Evolutionary conservation across 53 echinoderm and acorn worm genomes (phyloP).

Genomic region (Hippasteria phrygiana): DNA sequence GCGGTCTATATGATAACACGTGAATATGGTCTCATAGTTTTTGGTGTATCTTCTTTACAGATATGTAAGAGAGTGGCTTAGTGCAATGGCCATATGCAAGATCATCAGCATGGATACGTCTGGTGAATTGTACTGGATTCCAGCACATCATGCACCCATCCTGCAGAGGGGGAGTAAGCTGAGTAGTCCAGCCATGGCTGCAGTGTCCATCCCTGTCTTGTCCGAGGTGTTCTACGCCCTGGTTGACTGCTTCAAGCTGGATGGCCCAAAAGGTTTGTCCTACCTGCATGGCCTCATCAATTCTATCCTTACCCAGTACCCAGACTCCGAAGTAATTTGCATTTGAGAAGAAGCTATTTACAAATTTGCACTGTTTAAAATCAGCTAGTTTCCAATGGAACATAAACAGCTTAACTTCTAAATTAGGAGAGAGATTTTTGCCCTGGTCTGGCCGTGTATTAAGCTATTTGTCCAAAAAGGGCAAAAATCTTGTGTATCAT

Average conservation of each 20-base stretch:
- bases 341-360: neutral
- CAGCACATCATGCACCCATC: slow-evolving; percentile 7
- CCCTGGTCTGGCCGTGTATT: no score
- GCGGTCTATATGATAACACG: no score
- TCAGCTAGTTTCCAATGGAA: no score
- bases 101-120: slow-evolving; percentile 54
- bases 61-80: slow-evolving; percentile 62
- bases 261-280: slow-evolving; percentile 60
- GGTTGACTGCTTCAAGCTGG: slow-evolving; percentile 51
- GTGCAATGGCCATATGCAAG: slow-evolving; percentile 37
- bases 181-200: neutral
- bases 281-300: neutral
- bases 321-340: neutral
- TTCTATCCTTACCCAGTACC: neutral
- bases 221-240: slow-evolving; percentile 18
- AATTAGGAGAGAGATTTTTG: no score
- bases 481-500: no score
- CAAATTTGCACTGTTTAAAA: no score
- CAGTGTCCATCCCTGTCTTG: slow-evolving; percentile 5
- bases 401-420: no score
- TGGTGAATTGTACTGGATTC: slow-evolving; percentile 22
- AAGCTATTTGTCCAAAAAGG: no score
- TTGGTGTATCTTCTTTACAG: neutral
- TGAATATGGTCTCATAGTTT: no score
- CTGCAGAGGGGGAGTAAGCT: slow-evolving; percentile 29